phyloP scores from a whole-genome alignment of 2,888 invertebrate species.

The Noctua janthina region DNA sequence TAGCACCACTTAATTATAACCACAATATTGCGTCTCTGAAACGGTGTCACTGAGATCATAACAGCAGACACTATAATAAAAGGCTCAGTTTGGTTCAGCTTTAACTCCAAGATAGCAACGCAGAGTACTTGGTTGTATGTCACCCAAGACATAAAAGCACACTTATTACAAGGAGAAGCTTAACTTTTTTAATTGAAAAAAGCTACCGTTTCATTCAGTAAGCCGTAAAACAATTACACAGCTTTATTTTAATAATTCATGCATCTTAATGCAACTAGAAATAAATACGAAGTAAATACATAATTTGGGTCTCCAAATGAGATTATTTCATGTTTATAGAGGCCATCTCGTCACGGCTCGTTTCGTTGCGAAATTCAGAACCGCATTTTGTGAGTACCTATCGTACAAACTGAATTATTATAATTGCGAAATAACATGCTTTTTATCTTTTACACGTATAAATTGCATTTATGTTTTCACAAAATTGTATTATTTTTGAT shows the following conservation, averaged over 20 bases:
- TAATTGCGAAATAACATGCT: background rate
- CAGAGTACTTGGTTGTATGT: background rate
- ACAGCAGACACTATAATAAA: too few species aligned
- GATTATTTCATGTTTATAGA: slow-evolving; percentile 27
- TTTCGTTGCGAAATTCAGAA: slow-evolving; percentile 33
- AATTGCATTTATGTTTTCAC: background rate
- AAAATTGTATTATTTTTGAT: background rate
- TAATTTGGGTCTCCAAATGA: background rate
- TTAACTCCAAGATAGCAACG: too few species aligned
- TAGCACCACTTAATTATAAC: too few species aligned
- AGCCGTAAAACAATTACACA: background rate
- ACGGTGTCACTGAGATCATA: too few species aligned
- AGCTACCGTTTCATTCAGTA: background rate
- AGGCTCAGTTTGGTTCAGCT: too few species aligned
- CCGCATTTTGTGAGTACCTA: slow-evolving; percentile 8
- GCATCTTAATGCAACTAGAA: slow-evolving; percentile 8
- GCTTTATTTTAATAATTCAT: background rate
- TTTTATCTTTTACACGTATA: background rate
- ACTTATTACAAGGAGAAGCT: background rate
- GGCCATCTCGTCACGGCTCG: slow-evolving; percentile 34
- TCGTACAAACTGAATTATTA: background rate
- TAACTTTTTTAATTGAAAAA: too few species aligned
- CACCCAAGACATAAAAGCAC: background rate
- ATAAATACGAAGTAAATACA: background rate
- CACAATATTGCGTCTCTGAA: too few species aligned